Conservation (phyloP, 2,888 invertebrate genomes). For the Cephus runcator region DNA sequence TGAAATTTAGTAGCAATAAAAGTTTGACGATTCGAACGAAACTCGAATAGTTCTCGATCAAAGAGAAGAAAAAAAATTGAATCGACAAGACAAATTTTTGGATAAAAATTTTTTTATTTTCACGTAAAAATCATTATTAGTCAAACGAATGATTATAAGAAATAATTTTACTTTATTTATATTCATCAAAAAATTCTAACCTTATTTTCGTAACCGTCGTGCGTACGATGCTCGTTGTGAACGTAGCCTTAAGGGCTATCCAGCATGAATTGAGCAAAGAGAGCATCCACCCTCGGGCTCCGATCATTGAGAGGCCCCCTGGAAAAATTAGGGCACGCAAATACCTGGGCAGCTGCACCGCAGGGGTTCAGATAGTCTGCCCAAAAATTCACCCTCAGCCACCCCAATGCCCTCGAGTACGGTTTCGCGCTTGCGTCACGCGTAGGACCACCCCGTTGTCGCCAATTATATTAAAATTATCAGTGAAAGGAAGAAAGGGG, state of each 20-base stretch:
- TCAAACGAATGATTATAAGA: not conserved
- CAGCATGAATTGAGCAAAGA: conserved; percentile 27
- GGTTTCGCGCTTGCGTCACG: conserved; percentile 41
- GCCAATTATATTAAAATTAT: conserved; percentile 47
- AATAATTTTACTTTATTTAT: not conserved
- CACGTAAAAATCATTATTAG: no score
- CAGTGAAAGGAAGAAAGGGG: not conserved
- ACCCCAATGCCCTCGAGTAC: conserved; percentile 25
- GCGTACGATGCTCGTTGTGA: not conserved
- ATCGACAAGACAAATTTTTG: no score
- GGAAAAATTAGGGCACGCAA: conserved; percentile 41
- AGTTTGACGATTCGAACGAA: not conserved
- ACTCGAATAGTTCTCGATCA: not conserved
- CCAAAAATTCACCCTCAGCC: conserved; percentile 16
- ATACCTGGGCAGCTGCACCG: conserved; percentile 55
- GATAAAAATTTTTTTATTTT: no score
- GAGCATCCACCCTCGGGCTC: conserved; percentile 34
- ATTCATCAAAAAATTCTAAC: not conserved
- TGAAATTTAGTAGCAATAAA: not conserved
- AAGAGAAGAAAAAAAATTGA: no score
- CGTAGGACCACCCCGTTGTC: conserved; percentile 27
- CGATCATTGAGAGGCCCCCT: conserved; percentile 2
- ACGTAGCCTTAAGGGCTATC: not conserved
- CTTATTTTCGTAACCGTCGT: not conserved
- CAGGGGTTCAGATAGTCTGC: conserved; percentile 28